Evolutionary conservation across 1,140 invertebrate species (phyloP), one percentile per base, ranked within the genome.

Genomic region (Heliconius hewitsoni): DNA sequence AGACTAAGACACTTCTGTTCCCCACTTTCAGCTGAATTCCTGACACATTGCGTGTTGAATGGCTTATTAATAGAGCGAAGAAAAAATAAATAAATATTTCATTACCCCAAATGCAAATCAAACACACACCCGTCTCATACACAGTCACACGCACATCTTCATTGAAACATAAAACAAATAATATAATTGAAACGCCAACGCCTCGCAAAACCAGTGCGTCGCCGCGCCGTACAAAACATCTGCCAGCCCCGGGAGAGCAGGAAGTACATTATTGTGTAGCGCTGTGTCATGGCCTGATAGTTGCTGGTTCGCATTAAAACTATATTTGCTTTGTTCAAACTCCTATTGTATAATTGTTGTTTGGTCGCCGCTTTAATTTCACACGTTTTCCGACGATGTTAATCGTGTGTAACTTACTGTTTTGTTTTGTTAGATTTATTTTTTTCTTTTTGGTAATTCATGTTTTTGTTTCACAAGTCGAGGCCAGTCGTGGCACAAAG

Each of bases 291-390:
- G 78, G 73, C 76, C 74, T 76, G 70, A 74, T 76, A 70, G 78
- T 74, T 79, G 46, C 73, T 76, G 74, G 74, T 70, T 74, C 73
- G 39, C 74, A 76, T 80, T 80, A 76, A 80, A 80, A 80, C 78
- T 80, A 76, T 80, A 80, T 80, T 76, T 80, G 78, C 78, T 80
- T 80, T 80, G 78, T 80, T 75, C 78, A 76, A 72, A 66, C 11
- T 66, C 60, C 23, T 66, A 75, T 80, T 71, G 74, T 80, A 70
- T 76, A 80, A 76, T 76, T 76, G 70, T 76, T 76, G 78, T 78
- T 78, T 78, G 76, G 73, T 73, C 46, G 60, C 70, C 71, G 57
- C 71, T 80, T 80, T 79, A 76, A 73, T 79, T 76, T 60, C 50
- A 46, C 52, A 52, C 72, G 70, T 71, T 76, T 76, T 37, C 46